phyloP scores from a whole-genome alignment of 2,797 vertebrate species.

The Diceros bicornis region DNA sequence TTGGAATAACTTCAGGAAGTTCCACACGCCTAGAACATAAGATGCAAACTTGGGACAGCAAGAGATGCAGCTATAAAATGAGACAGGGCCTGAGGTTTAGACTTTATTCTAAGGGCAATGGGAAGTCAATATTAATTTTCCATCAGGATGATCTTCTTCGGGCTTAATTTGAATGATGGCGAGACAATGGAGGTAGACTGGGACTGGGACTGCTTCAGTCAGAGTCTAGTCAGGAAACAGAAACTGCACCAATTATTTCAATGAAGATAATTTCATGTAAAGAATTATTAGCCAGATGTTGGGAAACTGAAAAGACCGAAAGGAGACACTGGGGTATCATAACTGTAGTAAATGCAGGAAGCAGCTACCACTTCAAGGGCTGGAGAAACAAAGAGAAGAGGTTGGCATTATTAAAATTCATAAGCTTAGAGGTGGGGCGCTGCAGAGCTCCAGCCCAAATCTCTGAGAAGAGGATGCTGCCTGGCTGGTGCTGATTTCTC shows the following conservation, averaged over 20 bases:
- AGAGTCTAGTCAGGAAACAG: not conserved
- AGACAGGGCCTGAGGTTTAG: not conserved
- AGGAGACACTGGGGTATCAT: not conserved
- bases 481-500: not conserved
- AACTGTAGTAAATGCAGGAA: not conserved
- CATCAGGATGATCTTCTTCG: not conserved
- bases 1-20: not conserved
- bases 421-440: not conserved
- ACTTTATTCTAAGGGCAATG: not conserved
- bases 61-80: not conserved
- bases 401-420: not conserved
- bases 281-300: not conserved
- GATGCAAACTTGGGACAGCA: not conserved
- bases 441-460: not conserved
- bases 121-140: slow-evolving; percentile 42
- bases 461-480: not conserved
- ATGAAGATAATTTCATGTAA: not conserved
- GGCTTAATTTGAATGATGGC: not conserved
- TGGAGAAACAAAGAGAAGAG: not conserved
- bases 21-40: not conserved
- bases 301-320: not conserved
- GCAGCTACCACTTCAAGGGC: not conserved
- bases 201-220: not conserved
- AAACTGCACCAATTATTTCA: not conserved
- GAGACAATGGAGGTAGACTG: not conserved